Evolutionary conservation across 2,113 vertebrate genomes (phyloP), one percentile per base, ranked within the genome.

Genomic region (Brachyistius frenatus): DNA sequence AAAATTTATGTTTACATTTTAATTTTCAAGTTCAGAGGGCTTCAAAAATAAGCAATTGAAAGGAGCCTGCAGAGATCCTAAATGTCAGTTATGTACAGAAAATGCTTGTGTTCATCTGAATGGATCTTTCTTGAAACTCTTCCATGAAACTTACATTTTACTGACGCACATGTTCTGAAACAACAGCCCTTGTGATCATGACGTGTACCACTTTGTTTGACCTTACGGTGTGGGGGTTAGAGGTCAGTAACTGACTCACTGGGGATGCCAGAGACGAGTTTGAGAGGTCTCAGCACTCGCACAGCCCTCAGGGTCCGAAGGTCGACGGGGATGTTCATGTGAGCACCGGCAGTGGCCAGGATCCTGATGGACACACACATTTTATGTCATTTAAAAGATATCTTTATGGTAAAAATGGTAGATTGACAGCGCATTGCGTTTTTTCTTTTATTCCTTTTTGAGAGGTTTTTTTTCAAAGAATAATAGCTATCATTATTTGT

Each of bases 251-350:
- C 7, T 36, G 53, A 95, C 97, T 97, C 93, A 99, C 98, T 99
- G 53, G 98, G 98, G 87, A 99, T 99, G 80, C 98, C 98, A 0
- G 98, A 99, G 87, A 99, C 98, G 0, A 99, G 97, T 91, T 99
- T 99, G 84, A 99, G 95, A 7, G 98, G 98, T 76, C 98, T 91
- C 83, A 99, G 95, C 69, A 99, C 98, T 0, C 98, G 96, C 65
- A 99, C 98, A 0, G 98, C 98, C 65, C 98, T 95, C 88, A 99
- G 95, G 0, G 98, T 99, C 87, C 98, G 94, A 88, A 99, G 95
- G 91, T 99, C 98, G 70, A 99, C 97, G 0, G 98, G 97, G 52
- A 98, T 99, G 94, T 99, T 98, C 96, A 99, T 99, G 92, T 99
- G 97, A 1, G 98, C 97, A 44, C 97, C 98, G 0, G 97, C 97